A percentile compares a stretch with the other conserved stretches of the same genome.
phyloP scores from a whole-genome alignment of 2,888 invertebrate genomes.

The Cynaeus angustus region DNA sequence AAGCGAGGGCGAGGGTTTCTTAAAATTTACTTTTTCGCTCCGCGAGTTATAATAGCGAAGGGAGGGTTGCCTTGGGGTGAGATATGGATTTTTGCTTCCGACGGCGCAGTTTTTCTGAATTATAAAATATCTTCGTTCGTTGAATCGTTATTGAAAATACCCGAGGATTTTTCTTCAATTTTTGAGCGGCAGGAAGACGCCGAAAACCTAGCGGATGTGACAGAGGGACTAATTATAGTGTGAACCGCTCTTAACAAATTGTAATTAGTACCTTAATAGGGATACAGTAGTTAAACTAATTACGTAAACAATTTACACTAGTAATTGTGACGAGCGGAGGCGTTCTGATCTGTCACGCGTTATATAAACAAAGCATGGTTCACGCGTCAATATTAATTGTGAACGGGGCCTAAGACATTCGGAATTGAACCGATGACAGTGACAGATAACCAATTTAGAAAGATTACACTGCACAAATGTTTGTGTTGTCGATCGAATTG shows the following conservation, averaged over 20 bases:
- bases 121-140: conserved; percentile 69
- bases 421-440: conserved; percentile 54
- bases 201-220: conserved; percentile 67
- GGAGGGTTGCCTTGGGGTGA: conserved; percentile 64
- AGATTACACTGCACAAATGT: conserved; percentile 62
- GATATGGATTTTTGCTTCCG: conserved; percentile 73
- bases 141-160: conserved; percentile 62
- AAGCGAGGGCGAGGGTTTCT: conserved; percentile 68
- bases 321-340: conserved; percentile 67
- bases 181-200: conserved; percentile 64
- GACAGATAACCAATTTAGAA: conserved; percentile 63
- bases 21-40: conserved; percentile 72
- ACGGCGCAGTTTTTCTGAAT: conserved; percentile 70
- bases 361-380: conserved; percentile 50
- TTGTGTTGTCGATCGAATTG: conserved; percentile 58
- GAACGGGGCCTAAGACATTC: conserved; percentile 43
- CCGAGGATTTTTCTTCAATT: conserved; percentile 18
- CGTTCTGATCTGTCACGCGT: conserved; percentile 59
- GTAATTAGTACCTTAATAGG: conserved; percentile 72
- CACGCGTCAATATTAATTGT: conserved; percentile 55
- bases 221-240: conserved; percentile 70
- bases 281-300: conserved; percentile 73
- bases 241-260: conserved; percentile 70
- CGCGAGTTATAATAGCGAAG: conserved; percentile 72
- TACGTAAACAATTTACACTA: conserved; percentile 70